Evolutionary conservation across 2,888 invertebrate genomes (phyloP).

Genomic region (Plemyria rubiginata): DNA sequence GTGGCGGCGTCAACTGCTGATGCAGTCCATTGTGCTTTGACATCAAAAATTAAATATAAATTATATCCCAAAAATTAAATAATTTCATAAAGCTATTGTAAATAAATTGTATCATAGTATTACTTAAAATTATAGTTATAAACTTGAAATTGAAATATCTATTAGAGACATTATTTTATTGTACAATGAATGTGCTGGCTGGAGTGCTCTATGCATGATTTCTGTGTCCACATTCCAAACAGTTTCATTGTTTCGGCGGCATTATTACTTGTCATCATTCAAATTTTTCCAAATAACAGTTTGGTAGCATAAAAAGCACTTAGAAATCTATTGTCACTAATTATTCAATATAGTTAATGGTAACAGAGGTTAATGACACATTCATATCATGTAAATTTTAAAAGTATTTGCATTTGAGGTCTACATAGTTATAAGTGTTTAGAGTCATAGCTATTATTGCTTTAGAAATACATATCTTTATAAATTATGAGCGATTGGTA

Average conservation of each 20-base stretch:
- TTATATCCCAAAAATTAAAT: conserved; percentile 84
- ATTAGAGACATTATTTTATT: conserved; percentile 49
- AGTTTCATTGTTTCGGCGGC: conserved; percentile 43
- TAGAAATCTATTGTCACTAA: conserved; percentile 63
- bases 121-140: conserved; percentile 64
- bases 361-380: conserved; percentile 83
- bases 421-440: conserved; percentile 82
- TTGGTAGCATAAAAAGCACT: conserved; percentile 40
- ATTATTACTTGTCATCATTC: conserved; percentile 28
- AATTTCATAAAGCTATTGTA: conserved; percentile 80
- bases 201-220: conserved; percentile 82
- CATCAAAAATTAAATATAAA: conserved; percentile 73
- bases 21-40: conserved; percentile 77
- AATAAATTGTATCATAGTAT: conserved; percentile 80
- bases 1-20: conserved; percentile 46
- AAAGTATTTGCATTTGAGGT: conserved; percentile 85
- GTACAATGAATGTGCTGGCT: conserved; percentile 50
- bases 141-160: conserved; percentile 65
- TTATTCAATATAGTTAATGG: conserved; percentile 72
- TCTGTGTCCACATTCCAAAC: conserved; percentile 80
- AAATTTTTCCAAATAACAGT: conserved; percentile 37
- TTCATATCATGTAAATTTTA: conserved; percentile 84
- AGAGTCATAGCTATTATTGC: conserved; percentile 83
- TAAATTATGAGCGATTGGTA: conserved; percentile 74
- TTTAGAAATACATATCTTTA: conserved; percentile 84